These are phyloP conservation scores for Molorchus minor DNA, from an alignment of 2,888 invertebrate species.

Conservation along the genomic window DNA sequence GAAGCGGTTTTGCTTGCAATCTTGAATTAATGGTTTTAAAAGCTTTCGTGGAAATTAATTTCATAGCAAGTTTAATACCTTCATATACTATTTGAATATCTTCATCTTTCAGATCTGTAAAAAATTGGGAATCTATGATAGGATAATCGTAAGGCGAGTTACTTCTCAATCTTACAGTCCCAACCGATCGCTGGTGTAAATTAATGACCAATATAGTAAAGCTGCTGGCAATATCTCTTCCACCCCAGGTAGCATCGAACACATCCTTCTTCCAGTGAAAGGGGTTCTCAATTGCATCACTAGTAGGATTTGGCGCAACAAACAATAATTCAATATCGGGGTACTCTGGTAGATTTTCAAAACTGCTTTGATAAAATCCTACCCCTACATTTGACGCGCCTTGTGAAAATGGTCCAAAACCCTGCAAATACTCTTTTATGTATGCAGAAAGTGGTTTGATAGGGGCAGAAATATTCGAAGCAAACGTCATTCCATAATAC, in stretches of 20 bases:
- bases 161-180: conserved; percentile 35
- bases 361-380: conserved; percentile 39
- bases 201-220: conserved; percentile 33
- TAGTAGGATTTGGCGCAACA: conserved; percentile 63
- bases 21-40: conserved; percentile 65
- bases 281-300: conserved; percentile 12
- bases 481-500: conserved; percentile 33
- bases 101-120: conserved; percentile 63
- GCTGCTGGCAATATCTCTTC: conserved; percentile 49
- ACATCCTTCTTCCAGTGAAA: conserved; percentile 36
- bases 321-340: conserved; percentile 45
- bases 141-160: conserved; percentile 53
- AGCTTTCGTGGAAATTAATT: conserved; percentile 63
- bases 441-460: conserved; percentile 19
- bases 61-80: conserved; percentile 61
- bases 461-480: conserved; percentile 35
- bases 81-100: conserved; percentile 67
- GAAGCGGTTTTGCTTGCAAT: conserved; percentile 46
- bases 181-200: conserved; percentile 35
- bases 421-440: conserved; percentile 40
- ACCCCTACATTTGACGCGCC: conserved; percentile 36
- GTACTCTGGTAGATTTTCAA: conserved; percentile 7
- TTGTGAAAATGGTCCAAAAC: conserved; percentile 40
- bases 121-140: conserved; percentile 74
- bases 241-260: conserved; percentile 58